These are phyloP conservation scores for Isotomurus palustris DNA, from an alignment of 2,888 invertebrate genomes.

Conservation along the genomic window DNA sequence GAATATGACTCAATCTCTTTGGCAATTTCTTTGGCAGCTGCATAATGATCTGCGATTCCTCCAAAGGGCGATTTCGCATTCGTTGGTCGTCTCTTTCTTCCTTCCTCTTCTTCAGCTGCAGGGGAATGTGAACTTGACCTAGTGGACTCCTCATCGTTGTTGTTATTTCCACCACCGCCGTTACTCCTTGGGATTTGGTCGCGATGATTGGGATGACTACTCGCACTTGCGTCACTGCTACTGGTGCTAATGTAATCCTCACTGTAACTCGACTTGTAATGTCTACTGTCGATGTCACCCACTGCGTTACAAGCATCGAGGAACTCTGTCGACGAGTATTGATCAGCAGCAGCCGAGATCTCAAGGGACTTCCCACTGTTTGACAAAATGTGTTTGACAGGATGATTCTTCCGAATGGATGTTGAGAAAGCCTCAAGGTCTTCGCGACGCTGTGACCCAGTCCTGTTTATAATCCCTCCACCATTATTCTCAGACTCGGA, in stretches of 20 bases:
- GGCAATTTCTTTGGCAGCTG: slow-evolving; percentile 46
- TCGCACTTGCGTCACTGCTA: background rate
- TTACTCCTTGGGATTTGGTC: background rate
- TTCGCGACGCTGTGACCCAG: slow-evolving; percentile 1
- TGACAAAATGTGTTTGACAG: slow-evolving; percentile 36
- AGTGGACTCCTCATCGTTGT: slow-evolving; percentile 36
- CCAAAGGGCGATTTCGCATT: slow-evolving; percentile 43
- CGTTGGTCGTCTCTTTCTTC: slow-evolving; percentile 15
- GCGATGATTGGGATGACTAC: too few species aligned
- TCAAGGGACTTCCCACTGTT: slow-evolving; percentile 11
- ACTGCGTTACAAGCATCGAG: background rate
- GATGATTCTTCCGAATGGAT: slow-evolving; percentile 39
- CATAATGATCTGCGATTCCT: slow-evolving; percentile 46
- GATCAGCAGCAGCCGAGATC: slow-evolving; percentile 3
- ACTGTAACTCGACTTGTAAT: background rate
- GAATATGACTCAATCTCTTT: slow-evolving; percentile 46
- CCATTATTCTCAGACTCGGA: background rate
- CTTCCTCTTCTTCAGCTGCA: slow-evolving; percentile 15
- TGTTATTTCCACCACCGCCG: slow-evolving; percentile 25
- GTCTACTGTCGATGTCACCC: background rate
- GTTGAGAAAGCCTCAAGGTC: slow-evolving; percentile 44
- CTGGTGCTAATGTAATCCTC: background rate
- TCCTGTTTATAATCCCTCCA: background rate
- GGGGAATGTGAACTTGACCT: slow-evolving; percentile 28
- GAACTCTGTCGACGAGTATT: slow-evolving; percentile 9